Percentiles rank a stretch among this genome's conserved stretches.
Conservation (phyloP, 1,140 invertebrate species). For the Caerostris extrusa region DNA sequence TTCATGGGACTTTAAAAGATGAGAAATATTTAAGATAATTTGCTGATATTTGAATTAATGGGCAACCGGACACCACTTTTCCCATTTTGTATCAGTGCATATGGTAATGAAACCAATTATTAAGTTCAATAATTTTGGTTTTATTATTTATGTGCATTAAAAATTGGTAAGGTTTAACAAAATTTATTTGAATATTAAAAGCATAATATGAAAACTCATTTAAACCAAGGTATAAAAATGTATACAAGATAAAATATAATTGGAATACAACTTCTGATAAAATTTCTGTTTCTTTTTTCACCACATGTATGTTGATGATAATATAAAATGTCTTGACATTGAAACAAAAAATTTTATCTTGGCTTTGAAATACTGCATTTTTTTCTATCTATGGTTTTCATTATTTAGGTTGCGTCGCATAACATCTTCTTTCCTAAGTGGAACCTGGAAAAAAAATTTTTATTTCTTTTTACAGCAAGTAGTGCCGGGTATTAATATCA, state of each 20-base stretch:
- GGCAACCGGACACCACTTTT: too few species aligned
- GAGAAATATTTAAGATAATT: too few species aligned
- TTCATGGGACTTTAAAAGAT: too few species aligned
- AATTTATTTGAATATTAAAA: background rate
- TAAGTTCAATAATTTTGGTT: too few species aligned
- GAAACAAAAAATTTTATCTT: background rate
- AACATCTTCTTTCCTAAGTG: conserved; percentile 61
- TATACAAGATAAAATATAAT: background rate
- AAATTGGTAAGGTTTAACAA: too few species aligned
- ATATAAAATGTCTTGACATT: too few species aligned
- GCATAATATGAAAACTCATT: background rate
- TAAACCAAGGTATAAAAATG: background rate
- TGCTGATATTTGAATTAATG: too few species aligned
- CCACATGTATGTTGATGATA: background rate
- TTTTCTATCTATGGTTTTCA: conserved; percentile 47
- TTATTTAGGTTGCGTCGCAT: conserved; percentile 65
- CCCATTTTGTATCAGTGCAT: too few species aligned
- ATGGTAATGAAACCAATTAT: too few species aligned
- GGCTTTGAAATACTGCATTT: background rate
- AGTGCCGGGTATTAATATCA: background rate
- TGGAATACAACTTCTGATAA: background rate
- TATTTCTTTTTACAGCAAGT: background rate
- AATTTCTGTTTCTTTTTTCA: background rate
- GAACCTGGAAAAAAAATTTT: conserved; percentile 36
- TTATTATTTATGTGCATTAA: too few species aligned